Evolutionary conservation across 1,140 invertebrate genomes (phyloP).

Genomic region (Lamellibrachia luymesi): DNA sequence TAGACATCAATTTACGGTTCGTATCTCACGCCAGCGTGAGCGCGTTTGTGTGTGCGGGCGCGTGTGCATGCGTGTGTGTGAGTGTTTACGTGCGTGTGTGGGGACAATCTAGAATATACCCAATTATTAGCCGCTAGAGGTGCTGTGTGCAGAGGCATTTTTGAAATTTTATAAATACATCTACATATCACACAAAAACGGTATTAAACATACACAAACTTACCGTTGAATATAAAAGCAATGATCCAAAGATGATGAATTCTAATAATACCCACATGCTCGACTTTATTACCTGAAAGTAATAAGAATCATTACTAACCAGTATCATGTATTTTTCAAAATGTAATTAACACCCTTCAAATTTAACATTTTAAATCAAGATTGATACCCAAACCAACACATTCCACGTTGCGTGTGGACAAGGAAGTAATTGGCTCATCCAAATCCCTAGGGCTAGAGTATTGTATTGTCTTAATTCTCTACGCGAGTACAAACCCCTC

Average conservation of each 20-base stretch:
- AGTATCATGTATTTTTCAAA: not conserved
- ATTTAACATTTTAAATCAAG: no score
- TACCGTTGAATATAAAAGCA: slow-evolving; percentile 82
- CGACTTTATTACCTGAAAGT: slow-evolving; percentile 71
- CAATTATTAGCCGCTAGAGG: no score
- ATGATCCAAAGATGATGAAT: slow-evolving; percentile 78
- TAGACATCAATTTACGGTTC: not conserved
- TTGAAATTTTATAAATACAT: no score
- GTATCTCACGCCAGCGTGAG: not conserved
- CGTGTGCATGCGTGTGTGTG: not conserved
- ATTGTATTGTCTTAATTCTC: no score
- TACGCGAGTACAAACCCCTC: no score
- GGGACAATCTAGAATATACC: no score
- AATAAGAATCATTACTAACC: not conserved
- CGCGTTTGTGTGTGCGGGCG: not conserved
- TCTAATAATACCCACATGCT: slow-evolving; percentile 89
- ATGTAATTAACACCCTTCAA: not conserved
- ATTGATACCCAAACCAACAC: no score
- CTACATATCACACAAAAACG: not conserved
- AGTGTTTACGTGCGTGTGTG: not conserved
- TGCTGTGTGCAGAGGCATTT: not conserved
- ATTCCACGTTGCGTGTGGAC: no score
- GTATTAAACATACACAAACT: slow-evolving; percentile 46
- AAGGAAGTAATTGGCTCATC: no score
- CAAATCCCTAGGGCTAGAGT: no score